Evolutionary conservation across 2,888 invertebrate species (phyloP), one percentile per base, ranked within the genome.

Genomic region (Onchidella celtica): DNA sequence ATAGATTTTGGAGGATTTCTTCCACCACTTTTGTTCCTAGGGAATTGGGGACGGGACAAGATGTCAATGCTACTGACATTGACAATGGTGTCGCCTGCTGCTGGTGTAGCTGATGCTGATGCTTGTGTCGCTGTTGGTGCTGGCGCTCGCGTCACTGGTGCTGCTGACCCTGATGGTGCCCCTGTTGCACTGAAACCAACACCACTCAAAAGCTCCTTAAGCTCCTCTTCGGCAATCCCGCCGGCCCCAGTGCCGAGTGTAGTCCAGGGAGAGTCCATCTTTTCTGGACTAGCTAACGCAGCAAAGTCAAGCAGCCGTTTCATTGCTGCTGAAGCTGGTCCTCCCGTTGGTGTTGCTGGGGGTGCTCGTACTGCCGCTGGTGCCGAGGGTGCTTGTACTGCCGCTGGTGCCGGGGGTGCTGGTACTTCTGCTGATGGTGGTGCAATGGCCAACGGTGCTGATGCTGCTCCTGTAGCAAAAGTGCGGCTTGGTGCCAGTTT

Each of bases 401-500:
- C 21, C 63, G 24, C 14, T 63, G 63, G 63, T 63, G n/a, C n/a
- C n/a, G 63, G 63, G 11, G 24, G 9, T 14, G 63, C 24, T 24
- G 63, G 11, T 63, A 24, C 14, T 14, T 9, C 21, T 21, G 63
- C 14, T 24, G 17, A 24, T 14, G 63, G 24, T 63, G 24, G 9
- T 21, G 63, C 9, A 21, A 63, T 24, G 14, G 63, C 14, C 24
- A 24, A 9, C 9, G 63, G 14, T 68, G 68, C 9, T 32, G 68
- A 24, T 68, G n/a, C 68, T 68, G 32, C 34, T 34, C 14, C 24
- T n/a, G 72, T 74, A 47, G 57, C 17, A 34, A 32, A 68, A 27
- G 68, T 34, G 32, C 29, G 34, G 65, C 75, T 76, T 65, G 63
- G 75, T 61, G 32, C 63, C 27, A 76, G 65, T 61, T 76, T 76